phyloP scores from a whole-genome alignment of 2,888 invertebrate species.

The Ophion ventricosus region DNA sequence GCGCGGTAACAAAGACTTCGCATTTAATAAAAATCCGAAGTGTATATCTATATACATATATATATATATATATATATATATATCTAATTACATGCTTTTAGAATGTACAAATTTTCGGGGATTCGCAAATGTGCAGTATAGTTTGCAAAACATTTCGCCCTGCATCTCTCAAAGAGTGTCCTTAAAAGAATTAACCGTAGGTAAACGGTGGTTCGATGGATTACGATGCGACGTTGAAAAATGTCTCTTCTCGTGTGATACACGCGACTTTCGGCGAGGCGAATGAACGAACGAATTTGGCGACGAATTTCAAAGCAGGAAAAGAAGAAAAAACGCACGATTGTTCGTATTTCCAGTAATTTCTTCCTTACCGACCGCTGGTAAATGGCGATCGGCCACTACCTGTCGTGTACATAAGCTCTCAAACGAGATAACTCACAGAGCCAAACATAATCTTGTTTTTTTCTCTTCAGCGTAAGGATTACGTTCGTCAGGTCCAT shows the following conservation, averaged over 20 bases:
- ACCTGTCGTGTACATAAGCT: not conserved
- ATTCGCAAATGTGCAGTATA: no score
- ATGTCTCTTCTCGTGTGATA: not conserved
- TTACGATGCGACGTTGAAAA: no score
- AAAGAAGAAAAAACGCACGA: not conserved
- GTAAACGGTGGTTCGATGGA: no score
- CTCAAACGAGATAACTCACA: not conserved
- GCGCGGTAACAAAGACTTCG: no score
- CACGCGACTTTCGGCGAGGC: not conserved
- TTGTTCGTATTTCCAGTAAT: not conserved
- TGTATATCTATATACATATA: no score
- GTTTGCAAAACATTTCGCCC: no score
- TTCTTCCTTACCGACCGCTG: slow-evolving; percentile 24
- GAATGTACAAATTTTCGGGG: no score
- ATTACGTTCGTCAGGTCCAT: not conserved
- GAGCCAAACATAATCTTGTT: not conserved
- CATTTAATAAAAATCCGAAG: no score
- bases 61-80: no score
- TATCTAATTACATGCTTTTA: no score
- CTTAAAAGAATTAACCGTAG: no score
- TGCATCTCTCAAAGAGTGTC: no score
- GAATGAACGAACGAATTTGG: slow-evolving; percentile 9
- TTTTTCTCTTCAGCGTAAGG: not conserved
- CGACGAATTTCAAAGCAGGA: not conserved
- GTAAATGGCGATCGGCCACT: slow-evolving; percentile 6